Evolutionary conservation across 2,888 invertebrate genomes (phyloP), one percentile per base, ranked within the genome.

Genomic region (Melipona bicolor): DNA sequence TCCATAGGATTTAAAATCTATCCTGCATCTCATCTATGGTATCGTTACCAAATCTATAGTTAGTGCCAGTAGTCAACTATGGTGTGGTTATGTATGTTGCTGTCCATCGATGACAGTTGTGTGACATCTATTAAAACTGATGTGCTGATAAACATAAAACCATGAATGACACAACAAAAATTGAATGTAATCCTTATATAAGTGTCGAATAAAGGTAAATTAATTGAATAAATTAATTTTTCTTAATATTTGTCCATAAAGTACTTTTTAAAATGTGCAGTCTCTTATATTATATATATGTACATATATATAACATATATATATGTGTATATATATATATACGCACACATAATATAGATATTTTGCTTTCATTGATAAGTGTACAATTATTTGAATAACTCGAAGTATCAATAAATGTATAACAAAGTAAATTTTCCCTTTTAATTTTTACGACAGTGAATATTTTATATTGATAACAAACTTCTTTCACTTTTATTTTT

Each of bases 81-180:
- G 85, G 82, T 86, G 80, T 86, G 87, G 86, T 89, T 89, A 85
- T 88, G 83, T 88, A 73, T 88, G 82, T 87, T 72, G 82, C 79
- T 88, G 86, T 87, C 82, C 80, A 70, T 69, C 79, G 86, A 87
- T 90, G 91, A 92, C 90, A 91, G 88, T 81, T 86, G 87, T 88
- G 80, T 87, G 89, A 89, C 90, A 88, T 87, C 71, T 86, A 84
- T 84, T 81, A 74, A 86, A 85, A 86, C 69, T 82, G 83, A 72
- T 87, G 59, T 74, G 81, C 84, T 87, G 87, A 88, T 83, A 90
- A 88, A 84, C 85, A 86, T 43, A 83, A 83, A 89, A 84, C 77
- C 81, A 89, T 89, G 90, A 89, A 82, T 88, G 80, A 85, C 85
- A 90, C 75, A 56, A 83, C 81, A 77, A 77, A 86, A 89, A 87